These are phyloP conservation scores for Bothrops jararaca DNA, from an alignment of 2,113 vertebrate species.

Conservation along the genomic window DNA sequence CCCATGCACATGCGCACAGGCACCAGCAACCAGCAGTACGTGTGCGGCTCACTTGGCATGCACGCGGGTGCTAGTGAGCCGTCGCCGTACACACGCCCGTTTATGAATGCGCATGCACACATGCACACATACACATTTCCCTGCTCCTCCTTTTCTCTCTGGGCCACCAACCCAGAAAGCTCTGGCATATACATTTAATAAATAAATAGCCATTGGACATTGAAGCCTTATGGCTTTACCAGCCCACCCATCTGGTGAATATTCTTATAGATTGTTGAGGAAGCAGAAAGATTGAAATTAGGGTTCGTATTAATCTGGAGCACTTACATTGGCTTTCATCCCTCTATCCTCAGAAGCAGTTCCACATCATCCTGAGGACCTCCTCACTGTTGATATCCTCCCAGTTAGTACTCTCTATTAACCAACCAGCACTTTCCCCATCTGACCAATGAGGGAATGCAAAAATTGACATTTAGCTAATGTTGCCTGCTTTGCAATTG, in stretches of 20 bases:
- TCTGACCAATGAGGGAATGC: not conserved
- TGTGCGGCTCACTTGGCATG: too few relatives aligned
- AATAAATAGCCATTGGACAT: not conserved
- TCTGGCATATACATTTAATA: not conserved
- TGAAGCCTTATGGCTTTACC: not conserved
- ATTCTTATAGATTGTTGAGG: not conserved
- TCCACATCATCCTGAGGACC: not conserved
- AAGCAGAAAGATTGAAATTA: not conserved
- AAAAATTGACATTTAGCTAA: not conserved
- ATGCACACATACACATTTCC: too few relatives aligned
- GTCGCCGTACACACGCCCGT: too few relatives aligned
- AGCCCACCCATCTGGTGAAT: not conserved
- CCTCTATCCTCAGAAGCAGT: not conserved
- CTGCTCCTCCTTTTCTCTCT: too few relatives aligned
- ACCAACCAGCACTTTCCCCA: not conserved
- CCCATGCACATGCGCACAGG: too few relatives aligned
- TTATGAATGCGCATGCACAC: too few relatives aligned
- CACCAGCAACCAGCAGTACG: too few relatives aligned
- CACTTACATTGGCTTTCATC: not conserved
- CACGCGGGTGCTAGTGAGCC: too few relatives aligned
- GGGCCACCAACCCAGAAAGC: too few relatives aligned
- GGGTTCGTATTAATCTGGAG: not conserved
- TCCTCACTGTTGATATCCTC: not conserved
- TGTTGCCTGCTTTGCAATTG: not conserved
- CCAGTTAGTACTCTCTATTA: not conserved